Evolutionary conservation across 2,888 invertebrate genomes (phyloP).

Genomic region (Syritta pipiens): DNA sequence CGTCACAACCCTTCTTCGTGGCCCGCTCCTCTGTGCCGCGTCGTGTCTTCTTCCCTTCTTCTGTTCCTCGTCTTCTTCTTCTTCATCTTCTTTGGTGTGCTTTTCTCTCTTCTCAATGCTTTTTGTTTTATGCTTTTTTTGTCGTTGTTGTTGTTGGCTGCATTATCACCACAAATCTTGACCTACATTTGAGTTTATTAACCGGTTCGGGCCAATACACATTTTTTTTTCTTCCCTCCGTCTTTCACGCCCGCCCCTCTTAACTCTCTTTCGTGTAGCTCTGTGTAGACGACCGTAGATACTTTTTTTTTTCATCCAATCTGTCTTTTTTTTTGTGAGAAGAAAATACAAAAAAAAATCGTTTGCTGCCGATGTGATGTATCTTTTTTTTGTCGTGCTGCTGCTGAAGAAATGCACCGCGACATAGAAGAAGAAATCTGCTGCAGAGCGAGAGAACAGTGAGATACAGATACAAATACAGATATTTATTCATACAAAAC

Average conservation of each 20-base stretch:
- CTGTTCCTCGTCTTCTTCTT: constrained; percentile 18
- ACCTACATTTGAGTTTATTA: constrained; percentile 77
- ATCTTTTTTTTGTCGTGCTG: not conserved
- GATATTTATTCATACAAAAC: constrained; percentile 2
- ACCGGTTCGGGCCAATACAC: constrained; percentile 74
- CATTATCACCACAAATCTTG: constrained; percentile 77
- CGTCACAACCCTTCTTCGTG: constrained; percentile 54
- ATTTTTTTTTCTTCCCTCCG: constrained; percentile 36
- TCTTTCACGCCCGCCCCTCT: not conserved
- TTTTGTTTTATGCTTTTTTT: constrained; percentile 70
- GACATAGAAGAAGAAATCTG: not conserved
- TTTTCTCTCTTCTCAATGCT: constrained; percentile 69
- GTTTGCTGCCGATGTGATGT: constrained; percentile 12
- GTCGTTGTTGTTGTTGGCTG: constrained; percentile 44
- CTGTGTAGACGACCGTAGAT: constrained; percentile 3
- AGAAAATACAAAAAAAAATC: not conserved
- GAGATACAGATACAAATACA: not conserved
- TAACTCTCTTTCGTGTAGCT: constrained; percentile 2
- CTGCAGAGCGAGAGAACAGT: not conserved
- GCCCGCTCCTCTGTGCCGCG: not conserved
- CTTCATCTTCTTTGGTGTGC: constrained; percentile 23
- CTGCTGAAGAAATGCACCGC: constrained; percentile 3
- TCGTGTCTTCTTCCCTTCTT: constrained; percentile 31
- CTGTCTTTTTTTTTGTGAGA: constrained; percentile 6
- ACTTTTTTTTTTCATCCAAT: constrained; percentile 31